Conservation (phyloP, 2,888 invertebrate genomes). For the Dione juno region DNA sequence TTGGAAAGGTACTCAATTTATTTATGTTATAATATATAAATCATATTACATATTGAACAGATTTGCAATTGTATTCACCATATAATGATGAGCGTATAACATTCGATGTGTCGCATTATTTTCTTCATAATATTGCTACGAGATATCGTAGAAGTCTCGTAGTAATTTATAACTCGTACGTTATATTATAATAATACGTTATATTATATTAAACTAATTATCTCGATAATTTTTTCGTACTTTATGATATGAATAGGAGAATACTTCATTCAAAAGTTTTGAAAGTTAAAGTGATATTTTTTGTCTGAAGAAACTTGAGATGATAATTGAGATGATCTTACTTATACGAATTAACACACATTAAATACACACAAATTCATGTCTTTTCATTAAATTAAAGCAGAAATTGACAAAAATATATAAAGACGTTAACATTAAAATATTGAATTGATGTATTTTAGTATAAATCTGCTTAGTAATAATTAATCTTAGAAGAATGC, state of each 20-base stretch:
- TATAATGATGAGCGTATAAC: background rate
- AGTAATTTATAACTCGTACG: background rate
- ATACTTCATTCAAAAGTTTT: too few relatives aligned
- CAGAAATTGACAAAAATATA: background rate
- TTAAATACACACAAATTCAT: background rate
- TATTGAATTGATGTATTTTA: background rate
- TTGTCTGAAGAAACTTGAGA: too few relatives aligned
- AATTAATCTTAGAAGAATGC: background rate
- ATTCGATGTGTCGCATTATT: background rate
- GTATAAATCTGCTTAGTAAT: background rate
- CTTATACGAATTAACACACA: background rate
- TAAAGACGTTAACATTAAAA: conserved; percentile 8
- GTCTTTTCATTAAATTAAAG: conserved; percentile 2
- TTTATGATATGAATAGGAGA: background rate
- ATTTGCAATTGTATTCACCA: background rate
- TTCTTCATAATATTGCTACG: conserved; percentile 8
- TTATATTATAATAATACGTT: background rate
- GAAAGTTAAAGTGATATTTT: too few relatives aligned
- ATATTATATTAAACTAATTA: too few relatives aligned
- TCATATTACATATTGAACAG: background rate
- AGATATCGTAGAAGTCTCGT: conserved; percentile 7
- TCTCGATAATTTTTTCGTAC: background rate
- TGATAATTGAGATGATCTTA: too few relatives aligned
- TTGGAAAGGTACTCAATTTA: background rate
- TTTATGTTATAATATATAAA: background rate